Evolutionary conservation across 2,888 invertebrate genomes (phyloP), one percentile per base, ranked within the genome.

Genomic region (Lepetodrilus schrolli): DNA sequence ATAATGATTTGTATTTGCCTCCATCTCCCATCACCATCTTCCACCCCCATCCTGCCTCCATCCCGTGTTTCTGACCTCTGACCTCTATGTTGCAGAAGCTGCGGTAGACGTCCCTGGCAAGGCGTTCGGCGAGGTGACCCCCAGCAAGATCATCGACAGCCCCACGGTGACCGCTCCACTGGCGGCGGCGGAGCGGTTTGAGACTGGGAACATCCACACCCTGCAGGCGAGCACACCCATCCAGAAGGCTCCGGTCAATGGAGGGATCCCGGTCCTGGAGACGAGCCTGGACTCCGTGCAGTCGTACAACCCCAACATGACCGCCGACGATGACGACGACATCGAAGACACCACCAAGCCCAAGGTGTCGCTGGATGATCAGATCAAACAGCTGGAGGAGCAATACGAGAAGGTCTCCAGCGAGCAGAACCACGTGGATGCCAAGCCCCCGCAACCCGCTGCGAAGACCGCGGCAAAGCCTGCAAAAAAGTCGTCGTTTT

Each of bases 311-410:
- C 83, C 83, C 2, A 79, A 83, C 68, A 73, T 75, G 10, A 82
- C 82, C 4, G 20, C 69, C 4, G 79, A 82, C 4, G 80, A 80
- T 5, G 81, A 80, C 1, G 80, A 80, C 4, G 81, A 80, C 1
- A 78, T 83, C 20, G 77, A 77, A 17, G 77, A 77, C 10, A 78
- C 77, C 21, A 73, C 66, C 5, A 74, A 75, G 1, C 38, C 74
- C 5, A 86, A 85, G 51, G 74, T 79, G 8, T 82, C 82, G 23
- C 76, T 87, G 66, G 87, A 87, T 51, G 85, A 86, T n/a, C 85
- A 87, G 78, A 80, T 87, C 13, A 79, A 80, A 69, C 81, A 83
- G 49, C 75, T 87, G 70, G 87, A 87, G 65, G 81, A 81, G 43
- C 81, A 83, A 70, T 81, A 77, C 70, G 80, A 83, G 65, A 75